Conservation (phyloP, 1,140 invertebrate species). For the Oedothorax gibbosus region DNA sequence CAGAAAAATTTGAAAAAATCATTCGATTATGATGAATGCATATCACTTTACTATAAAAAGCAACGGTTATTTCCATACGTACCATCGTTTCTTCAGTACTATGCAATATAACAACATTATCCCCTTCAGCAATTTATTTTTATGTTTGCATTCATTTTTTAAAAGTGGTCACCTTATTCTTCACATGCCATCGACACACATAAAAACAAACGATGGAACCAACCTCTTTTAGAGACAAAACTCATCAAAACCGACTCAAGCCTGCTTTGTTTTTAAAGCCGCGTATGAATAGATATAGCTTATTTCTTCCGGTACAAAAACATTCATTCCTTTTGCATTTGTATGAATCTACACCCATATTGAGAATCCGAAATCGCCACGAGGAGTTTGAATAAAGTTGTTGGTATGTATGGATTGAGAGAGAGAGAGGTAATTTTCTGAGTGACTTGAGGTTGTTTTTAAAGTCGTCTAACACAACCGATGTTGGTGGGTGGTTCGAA, state of each 20-base stretch:
- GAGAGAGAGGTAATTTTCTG: conserved; percentile 34
- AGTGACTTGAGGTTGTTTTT: conserved; percentile 45
- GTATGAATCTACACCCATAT: not conserved
- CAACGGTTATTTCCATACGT: no score
- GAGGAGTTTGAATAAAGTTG: not conserved
- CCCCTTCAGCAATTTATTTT: not conserved
- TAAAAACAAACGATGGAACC: not conserved
- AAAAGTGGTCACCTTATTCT: no score
- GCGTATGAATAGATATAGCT: not conserved
- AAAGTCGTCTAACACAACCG: not conserved
- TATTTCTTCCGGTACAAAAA: no score
- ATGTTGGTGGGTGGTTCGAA: no score
- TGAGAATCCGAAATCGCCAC: not conserved
- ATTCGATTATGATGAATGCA: no score
- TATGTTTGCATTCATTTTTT: not conserved
- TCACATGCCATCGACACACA: no score
- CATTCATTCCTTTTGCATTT: not conserved
- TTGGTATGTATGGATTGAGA: conserved; percentile 1
- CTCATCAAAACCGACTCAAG: not conserved
- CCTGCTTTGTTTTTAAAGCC: conserved; percentile 4
- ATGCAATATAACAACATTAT: not conserved
- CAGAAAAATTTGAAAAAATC: no score
- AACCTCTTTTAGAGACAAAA: not conserved
- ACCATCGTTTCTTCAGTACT: no score
- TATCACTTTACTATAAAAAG: no score